phyloP scores from a whole-genome alignment of 2,113 vertebrate genomes.

The Seriola quinqueradiata region DNA sequence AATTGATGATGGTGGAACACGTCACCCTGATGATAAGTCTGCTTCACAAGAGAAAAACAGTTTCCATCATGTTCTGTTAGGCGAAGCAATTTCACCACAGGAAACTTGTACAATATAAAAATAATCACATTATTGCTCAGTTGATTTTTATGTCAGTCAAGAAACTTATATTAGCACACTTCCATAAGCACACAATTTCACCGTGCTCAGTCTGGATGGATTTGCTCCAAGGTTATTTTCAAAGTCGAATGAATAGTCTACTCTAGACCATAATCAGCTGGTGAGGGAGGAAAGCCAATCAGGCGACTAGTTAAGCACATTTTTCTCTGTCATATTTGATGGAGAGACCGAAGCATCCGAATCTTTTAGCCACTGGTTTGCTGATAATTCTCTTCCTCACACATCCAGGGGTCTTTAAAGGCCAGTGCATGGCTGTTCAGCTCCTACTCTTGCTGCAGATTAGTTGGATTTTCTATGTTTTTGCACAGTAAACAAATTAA shows the following conservation, averaged over 20 bases:
- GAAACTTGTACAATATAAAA: conserved; percentile 35
- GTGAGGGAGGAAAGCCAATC: conserved; percentile 19
- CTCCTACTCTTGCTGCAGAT: not conserved
- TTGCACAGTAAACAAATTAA: conserved; percentile 17
- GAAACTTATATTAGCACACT: conserved; percentile 31
- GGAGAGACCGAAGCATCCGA: not conserved
- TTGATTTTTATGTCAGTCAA: conserved; percentile 38
- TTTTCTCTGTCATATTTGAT: conserved; percentile 5
- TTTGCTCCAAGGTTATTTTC: conserved; percentile 43
- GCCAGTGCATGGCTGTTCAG: not conserved
- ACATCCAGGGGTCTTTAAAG: not conserved
- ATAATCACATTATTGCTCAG: conserved; percentile 49
- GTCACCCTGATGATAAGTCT: conserved; percentile 32
- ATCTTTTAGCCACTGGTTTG: not conserved
- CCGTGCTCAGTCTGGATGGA: conserved; percentile 13
- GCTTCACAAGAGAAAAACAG: not conserved
- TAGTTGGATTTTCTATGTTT: conserved; percentile 10
- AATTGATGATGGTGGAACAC: conserved; percentile 28
- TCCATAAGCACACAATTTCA: conserved; percentile 14
- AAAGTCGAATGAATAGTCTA: conserved; percentile 31
- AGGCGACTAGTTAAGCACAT: conserved; percentile 15
- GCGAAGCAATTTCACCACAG: conserved; percentile 38
- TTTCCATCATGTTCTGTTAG: conserved; percentile 12
- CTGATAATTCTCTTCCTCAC: not conserved
- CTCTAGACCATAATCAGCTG: not conserved